These are phyloP conservation scores for Montipora capricornis DNA, from an alignment of 64 coral and sea anemone species.

Conservation along the genomic window DNA sequence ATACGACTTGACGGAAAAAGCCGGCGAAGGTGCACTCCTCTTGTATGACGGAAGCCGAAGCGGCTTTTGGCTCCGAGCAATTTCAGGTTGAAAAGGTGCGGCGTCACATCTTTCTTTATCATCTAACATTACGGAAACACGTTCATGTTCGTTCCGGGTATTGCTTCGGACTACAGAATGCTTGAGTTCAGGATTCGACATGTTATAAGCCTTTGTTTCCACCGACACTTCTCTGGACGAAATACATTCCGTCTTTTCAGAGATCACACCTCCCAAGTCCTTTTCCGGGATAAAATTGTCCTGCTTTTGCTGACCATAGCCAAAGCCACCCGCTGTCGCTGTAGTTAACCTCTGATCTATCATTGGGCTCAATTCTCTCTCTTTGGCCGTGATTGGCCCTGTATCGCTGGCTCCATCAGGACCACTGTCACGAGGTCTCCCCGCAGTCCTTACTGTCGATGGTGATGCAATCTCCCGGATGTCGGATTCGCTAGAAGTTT, in stretches of 20 bases:
- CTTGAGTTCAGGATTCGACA: background rate
- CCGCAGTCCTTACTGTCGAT: background rate
- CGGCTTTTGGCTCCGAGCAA: slow-evolving; percentile 19
- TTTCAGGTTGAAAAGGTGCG: background rate
- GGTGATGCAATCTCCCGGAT: background rate
- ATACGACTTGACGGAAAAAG: slow-evolving; percentile 66
- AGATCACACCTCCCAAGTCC: background rate
- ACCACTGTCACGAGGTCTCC: slow-evolving; percentile 64
- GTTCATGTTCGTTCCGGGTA: background rate
- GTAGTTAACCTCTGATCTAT: background rate
- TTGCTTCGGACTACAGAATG: background rate
- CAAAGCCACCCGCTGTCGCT: background rate
- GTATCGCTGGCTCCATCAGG: slow-evolving; percentile 90
- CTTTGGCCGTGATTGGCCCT: slow-evolving; percentile 19
- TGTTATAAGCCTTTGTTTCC: slow-evolving; percentile 3
- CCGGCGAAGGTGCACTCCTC: slow-evolving; percentile 47
- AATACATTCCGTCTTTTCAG: background rate
- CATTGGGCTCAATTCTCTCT: slow-evolving; percentile 29
- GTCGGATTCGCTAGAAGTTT: background rate
- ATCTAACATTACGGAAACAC: background rate
- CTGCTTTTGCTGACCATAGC: too few relatives aligned
- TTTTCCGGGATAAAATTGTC: slow-evolving; percentile 38
- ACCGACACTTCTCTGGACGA: background rate
- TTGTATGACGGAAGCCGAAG: slow-evolving; percentile 33
- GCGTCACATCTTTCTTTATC: slow-evolving; percentile 30